phyloP scores from a whole-genome alignment of 2,797 vertebrate species.

The Masticophis lateralis region DNA sequence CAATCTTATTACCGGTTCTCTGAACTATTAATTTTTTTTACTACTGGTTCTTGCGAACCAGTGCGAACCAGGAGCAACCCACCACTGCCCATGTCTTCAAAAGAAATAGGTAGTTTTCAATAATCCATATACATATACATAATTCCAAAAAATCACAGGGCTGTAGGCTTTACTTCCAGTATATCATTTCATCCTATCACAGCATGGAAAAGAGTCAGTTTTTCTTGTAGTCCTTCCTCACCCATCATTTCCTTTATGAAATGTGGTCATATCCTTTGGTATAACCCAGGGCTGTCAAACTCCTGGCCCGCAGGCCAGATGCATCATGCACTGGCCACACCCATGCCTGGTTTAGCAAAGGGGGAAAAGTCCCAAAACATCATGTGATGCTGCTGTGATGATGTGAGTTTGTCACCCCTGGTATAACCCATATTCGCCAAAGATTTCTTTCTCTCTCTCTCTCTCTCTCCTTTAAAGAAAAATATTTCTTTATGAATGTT shows the following conservation, averaged over 20 bases:
- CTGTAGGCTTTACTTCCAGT: background rate
- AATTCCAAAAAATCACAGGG: background rate
- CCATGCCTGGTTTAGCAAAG: no score
- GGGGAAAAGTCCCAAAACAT: no score
- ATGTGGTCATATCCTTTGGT: background rate
- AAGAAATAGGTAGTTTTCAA: background rate
- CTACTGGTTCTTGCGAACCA: no score
- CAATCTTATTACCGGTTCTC: no score
- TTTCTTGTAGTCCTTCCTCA: background rate
- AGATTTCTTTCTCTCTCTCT: background rate
- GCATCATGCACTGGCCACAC: no score
- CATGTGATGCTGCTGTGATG: accelerated
- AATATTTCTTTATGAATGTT: background rate
- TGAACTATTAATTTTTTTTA: no score
- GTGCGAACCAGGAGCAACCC: no score
- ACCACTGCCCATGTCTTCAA: background rate
- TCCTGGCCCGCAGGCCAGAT: no score
- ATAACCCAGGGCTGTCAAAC: no score
- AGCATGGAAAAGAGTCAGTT: background rate
- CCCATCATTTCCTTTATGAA: background rate
- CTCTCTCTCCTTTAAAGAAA: background rate
- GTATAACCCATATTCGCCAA: background rate
- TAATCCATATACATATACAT: no score
- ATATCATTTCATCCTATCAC: background rate
- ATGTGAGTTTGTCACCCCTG: no score